These are phyloP conservation scores for Lepus townsendii DNA, from an alignment of 2,797 vertebrate species.

Conservation along the genomic window DNA sequence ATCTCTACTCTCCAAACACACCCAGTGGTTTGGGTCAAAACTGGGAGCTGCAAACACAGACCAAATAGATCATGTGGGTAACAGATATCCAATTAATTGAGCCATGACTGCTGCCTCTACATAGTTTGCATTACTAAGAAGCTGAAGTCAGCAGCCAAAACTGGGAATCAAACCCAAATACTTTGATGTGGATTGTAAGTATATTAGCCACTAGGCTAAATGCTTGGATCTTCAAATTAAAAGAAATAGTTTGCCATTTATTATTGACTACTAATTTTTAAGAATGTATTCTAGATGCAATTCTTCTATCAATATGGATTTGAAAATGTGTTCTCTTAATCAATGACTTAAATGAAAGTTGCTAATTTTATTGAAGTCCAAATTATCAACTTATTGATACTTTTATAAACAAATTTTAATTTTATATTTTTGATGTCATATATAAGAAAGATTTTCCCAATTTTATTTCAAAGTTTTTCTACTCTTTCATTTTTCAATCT, in stretches of 20 bases:
- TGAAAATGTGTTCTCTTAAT: neutral
- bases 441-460: neutral
- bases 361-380: neutral
- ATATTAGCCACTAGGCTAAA: too few species aligned
- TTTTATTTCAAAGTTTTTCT: neutral
- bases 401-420: neutral
- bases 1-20: too few species aligned
- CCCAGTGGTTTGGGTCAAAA: too few species aligned
- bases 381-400: neutral
- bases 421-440: neutral
- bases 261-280: neutral
- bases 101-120: too few species aligned
- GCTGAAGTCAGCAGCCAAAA: too few species aligned
- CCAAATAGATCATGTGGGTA: too few species aligned
- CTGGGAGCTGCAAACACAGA: too few species aligned
- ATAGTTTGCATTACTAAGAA: too few species aligned
- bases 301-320: neutral
- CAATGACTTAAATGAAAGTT: neutral
- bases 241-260: neutral
- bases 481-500: neutral
- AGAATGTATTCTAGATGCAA: neutral
- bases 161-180: too few species aligned
- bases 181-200: too few species aligned
- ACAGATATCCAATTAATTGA: too few species aligned
- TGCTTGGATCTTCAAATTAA: too few species aligned